A percentile compares a stretch with the other conserved stretches of the same genome.
These are phyloP conservation scores for Drymonia ruficornis DNA, from an alignment of 2,888 invertebrate species.

Conservation along the genomic window DNA sequence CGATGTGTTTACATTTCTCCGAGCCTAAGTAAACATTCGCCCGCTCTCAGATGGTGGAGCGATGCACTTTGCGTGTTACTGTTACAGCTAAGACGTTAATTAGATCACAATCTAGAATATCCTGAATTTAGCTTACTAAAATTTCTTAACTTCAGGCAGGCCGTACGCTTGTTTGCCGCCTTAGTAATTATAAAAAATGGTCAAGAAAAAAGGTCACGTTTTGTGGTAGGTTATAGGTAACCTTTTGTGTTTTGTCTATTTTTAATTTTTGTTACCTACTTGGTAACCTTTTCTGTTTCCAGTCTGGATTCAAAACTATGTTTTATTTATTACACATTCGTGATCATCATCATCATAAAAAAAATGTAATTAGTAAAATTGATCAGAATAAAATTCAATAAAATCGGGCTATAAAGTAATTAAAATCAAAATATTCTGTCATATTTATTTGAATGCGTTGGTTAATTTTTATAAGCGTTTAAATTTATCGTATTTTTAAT, in stretches of 20 bases:
- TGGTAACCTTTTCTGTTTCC: not conserved
- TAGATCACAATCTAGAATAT: slow-evolving; percentile 9
- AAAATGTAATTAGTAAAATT: not conserved
- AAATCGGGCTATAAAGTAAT: not conserved
- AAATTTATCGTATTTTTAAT: not conserved
- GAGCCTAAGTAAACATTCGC: slow-evolving; percentile 65
- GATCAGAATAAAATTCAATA: not conserved
- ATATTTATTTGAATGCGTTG: not conserved
- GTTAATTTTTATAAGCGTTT: not conserved
- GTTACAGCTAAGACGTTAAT: slow-evolving; percentile 27
- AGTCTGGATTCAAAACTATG: not conserved
- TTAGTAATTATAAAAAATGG: too few species aligned
- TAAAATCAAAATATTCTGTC: not conserved
- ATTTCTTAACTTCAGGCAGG: too few species aligned
- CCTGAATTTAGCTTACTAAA: not conserved
- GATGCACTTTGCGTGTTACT: slow-evolving; percentile 35
- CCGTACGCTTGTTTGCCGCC: too few species aligned
- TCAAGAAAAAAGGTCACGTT: too few species aligned
- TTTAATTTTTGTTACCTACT: too few species aligned
- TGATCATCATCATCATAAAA: not conserved
- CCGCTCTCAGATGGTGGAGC: slow-evolving; percentile 31
- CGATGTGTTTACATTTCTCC: slow-evolving; percentile 60
- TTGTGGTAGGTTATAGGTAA: too few species aligned
- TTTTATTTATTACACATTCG: not conserved
- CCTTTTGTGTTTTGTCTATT: too few species aligned